A percentile compares a stretch with the other conserved stretches of the same genome.
Conservation (phyloP, 2,888 invertebrate species). For the Leptopterna dolabrata region DNA sequence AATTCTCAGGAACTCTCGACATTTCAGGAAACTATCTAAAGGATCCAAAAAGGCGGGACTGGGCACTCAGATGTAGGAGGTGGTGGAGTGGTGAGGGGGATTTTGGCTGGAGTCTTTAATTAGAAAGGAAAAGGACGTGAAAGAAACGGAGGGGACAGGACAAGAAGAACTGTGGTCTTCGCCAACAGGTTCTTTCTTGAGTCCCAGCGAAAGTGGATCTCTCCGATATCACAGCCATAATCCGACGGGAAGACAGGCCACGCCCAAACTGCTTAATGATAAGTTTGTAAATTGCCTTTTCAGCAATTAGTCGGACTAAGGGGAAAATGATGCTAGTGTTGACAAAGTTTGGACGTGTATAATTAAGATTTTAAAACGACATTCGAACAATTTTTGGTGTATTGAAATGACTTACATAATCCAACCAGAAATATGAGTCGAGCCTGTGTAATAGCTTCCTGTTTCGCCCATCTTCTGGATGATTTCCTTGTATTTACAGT, state of each 20-base stretch:
- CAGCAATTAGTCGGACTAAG: background rate
- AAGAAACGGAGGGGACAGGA: conserved; percentile 33
- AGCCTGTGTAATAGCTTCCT: too few species aligned
- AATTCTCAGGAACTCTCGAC: too few species aligned
- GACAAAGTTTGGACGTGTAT: background rate
- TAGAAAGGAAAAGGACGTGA: conserved; percentile 24
- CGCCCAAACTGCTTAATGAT: background rate
- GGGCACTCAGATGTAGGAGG: background rate
- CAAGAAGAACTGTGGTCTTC: conserved; percentile 42
- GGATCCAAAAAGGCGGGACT: background rate
- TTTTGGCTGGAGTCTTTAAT: background rate
- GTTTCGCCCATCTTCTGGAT: too few species aligned
- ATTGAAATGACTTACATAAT: too few species aligned
- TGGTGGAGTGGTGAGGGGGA: background rate
- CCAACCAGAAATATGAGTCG: too few species aligned
- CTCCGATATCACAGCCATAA: conserved; percentile 38
- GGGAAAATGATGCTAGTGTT: background rate
- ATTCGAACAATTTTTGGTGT: too few species aligned
- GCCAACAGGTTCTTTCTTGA: conserved; percentile 42
- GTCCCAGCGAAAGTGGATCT: conserved; percentile 54
- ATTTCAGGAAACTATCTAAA: background rate
- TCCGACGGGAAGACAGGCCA: background rate
- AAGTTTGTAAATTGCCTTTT: background rate
- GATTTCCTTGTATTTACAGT: too few species aligned
- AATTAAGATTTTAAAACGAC: too few species aligned